Evolutionary conservation across 2,797 vertebrate genomes (phyloP), one percentile per base, ranked within the genome.

Genomic region (Hemibagrus guttatus): DNA sequence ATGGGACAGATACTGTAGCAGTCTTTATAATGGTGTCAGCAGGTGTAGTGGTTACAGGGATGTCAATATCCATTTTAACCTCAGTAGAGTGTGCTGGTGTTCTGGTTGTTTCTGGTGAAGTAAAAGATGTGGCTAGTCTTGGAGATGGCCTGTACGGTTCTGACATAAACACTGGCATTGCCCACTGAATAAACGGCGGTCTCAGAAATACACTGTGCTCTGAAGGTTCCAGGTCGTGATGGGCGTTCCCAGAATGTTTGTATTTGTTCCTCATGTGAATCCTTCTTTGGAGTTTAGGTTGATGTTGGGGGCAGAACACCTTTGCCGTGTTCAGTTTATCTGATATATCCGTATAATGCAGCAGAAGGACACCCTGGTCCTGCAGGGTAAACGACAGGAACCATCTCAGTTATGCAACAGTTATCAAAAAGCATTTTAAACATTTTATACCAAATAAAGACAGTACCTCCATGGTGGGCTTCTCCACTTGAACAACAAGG

Each of bases 401-500:
- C 7, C 28, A 17, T 58, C 19, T 54, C 68, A 49, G 11, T 23
- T 11, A 69, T 17, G 16, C 16, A 17, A 35, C 31, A 69, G 2
- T 69, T 31, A 49, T 74, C 42, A 46, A 26, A 74, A 74, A 4
- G 68, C 7, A 35, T 39, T 35, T 79, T 59, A 13, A 74, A 28
- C 1, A 46, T n/a, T 12, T 49, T 6, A 46, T 26, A 74, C 12
- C 12, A 74, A n/a, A 23, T 3, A 42, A 39, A 42, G n/a, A 39
- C 56, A 59, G 23, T 74, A 74, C 83, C 69, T 74, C 7, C 2
- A 3, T n/a, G n/a, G 16, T 84, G 26, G 54, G 14, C 7, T 74
- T 59, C 28, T 84, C 42, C 54, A 61, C 35, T 19, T 74, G 42
- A 39, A 84, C 72, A 46, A 84, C 26, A 16, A 84, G 68, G 14